phyloP scores from a whole-genome alignment of 2,888 invertebrate species.

The Noctua janthina region DNA sequence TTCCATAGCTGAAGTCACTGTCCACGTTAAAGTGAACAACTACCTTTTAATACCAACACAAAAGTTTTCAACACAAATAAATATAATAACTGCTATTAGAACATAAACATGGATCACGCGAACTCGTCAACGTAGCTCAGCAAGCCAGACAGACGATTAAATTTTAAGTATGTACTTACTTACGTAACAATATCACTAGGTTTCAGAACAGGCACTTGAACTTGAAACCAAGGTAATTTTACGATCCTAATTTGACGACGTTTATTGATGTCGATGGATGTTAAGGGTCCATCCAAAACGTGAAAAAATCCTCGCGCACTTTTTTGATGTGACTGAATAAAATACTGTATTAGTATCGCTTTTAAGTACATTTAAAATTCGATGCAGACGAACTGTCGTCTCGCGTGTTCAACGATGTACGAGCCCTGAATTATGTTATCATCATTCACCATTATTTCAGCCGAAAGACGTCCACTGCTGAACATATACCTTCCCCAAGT shows the following conservation, averaged over 20 bases:
- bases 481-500: too few relatives aligned
- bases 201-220: constrained; percentile 31
- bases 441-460: too few relatives aligned
- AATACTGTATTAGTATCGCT: background rate
- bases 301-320: background rate
- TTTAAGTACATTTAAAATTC: too few relatives aligned
- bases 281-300: background rate
- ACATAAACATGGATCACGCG: constrained; percentile 10
- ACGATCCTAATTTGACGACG: constrained; percentile 23
- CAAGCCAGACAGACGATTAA: constrained; percentile 36
- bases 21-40: background rate
- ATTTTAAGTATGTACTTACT: constrained; percentile 31
- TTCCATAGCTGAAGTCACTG: too few relatives aligned
- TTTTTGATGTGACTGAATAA: background rate
- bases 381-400: too few relatives aligned
- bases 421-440: too few relatives aligned
- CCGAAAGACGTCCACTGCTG: too few relatives aligned
- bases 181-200: constrained; percentile 2
- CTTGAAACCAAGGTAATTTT: constrained; percentile 21
- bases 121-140: background rate
- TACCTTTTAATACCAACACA: background rate
- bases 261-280: constrained; percentile 21
- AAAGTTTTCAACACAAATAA: background rate
- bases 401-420: too few relatives aligned
- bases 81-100: background rate